These are phyloP conservation scores for Neosilurus hyrtlii DNA, from an alignment of 2,797 vertebrate species.

Conservation along the genomic window DNA sequence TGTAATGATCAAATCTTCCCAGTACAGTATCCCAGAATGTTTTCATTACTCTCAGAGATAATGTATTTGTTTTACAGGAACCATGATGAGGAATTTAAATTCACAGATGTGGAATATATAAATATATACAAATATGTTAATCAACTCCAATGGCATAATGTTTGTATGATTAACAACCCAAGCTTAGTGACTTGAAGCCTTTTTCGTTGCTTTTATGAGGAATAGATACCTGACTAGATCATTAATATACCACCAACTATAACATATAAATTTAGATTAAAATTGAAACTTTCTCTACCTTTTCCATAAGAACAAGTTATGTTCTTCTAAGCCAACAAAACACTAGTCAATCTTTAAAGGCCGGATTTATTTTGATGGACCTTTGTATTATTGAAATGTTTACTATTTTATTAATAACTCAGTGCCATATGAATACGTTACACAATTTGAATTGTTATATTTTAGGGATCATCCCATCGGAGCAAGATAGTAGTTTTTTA, in stretches of 20 bases:
- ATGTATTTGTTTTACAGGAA: background rate
- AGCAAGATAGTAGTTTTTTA: too few relatives aligned
- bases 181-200: background rate
- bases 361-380: constrained; percentile 10
- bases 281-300: background rate
- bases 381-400: background rate
- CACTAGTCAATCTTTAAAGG: background rate
- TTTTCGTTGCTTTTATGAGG: background rate
- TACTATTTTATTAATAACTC: too few relatives aligned
- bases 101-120: background rate
- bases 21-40: background rate
- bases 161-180: background rate
- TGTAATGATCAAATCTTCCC: constrained; percentile 8
- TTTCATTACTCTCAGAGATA: background rate
- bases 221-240: background rate
- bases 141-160: background rate
- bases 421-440: too few relatives aligned
- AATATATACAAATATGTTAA: background rate
- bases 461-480: too few relatives aligned
- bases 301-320: background rate
- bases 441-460: too few relatives aligned
- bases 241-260: background rate
- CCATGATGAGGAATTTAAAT: background rate
- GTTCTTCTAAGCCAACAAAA: background rate
- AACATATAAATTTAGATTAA: background rate